phyloP scores from a whole-genome alignment of 2,797 vertebrate genomes.

The Hyperoplus lanceolatus region DNA sequence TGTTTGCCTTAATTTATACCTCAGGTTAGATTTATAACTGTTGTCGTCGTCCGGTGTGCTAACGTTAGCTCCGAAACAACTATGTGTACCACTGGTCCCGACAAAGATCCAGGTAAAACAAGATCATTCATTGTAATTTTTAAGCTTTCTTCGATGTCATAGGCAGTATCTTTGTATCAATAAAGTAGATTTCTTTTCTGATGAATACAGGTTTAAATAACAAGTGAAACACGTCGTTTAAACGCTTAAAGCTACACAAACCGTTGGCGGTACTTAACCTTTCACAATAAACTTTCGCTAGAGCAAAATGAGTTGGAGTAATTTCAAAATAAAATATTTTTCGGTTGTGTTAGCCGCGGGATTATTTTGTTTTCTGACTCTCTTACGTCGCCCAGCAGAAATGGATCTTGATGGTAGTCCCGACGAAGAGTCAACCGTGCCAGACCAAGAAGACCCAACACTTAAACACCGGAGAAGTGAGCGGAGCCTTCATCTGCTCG shows the following conservation, averaged over 20 bases:
- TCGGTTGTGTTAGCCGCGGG: not conserved
- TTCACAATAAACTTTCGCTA: constrained; percentile 34
- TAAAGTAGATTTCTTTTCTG: not conserved
- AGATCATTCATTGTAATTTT: fast-evolving
- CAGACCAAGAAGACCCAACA: not conserved
- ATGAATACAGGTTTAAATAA: not conserved
- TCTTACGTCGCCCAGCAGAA: not conserved
- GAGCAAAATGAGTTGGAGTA: not conserved
- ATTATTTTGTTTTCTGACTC: not conserved
- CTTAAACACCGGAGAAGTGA: constrained; percentile 23
- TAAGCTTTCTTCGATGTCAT: fast-evolving
- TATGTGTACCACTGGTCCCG: not conserved
- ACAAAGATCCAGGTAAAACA: constrained; percentile 26
- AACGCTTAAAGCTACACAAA: not conserved
- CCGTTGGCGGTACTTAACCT: not conserved
- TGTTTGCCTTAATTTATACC: not conserved
- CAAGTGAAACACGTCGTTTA: fast-evolving
- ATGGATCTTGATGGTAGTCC: constrained; percentile 49
- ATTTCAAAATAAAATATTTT: not conserved
- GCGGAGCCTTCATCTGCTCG: constrained; percentile 90
- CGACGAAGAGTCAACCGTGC: not conserved
- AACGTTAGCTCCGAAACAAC: too few species aligned
- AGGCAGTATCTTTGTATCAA: fast-evolving
- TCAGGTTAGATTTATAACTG: not conserved
- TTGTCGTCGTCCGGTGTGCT: too few species aligned